A percentile compares a stretch with the other conserved stretches of the same genome.
These are phyloP conservation scores for Cyanocitta stelleri DNA, from an alignment of 2,113 vertebrate species.

Conservation along the genomic window DNA sequence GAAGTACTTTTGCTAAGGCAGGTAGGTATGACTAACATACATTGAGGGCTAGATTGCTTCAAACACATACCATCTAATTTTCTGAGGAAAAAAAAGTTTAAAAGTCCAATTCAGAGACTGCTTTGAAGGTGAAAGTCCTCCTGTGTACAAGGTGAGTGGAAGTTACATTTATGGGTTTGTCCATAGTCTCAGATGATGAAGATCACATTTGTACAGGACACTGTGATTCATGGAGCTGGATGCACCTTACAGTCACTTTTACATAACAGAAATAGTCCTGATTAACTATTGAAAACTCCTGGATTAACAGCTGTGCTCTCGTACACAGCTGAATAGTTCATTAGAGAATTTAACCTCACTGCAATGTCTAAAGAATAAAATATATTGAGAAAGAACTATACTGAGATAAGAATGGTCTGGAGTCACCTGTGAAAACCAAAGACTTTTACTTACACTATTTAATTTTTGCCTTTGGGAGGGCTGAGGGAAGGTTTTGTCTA, in stretches of 20 bases:
- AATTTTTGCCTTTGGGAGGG: not conserved
- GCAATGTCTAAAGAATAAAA: not conserved
- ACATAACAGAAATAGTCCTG: not conserved
- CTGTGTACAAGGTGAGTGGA: not conserved
- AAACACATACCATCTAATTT: not conserved
- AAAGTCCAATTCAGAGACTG: not conserved
- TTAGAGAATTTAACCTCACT: not conserved
- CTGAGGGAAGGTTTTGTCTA: not conserved
- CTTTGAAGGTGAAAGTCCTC: not conserved
- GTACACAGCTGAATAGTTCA: not conserved
- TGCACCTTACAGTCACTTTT: not conserved
- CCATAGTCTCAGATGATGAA: not conserved
- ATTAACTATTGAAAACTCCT: constrained; percentile 2
- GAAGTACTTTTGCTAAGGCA: not conserved
- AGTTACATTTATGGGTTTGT: not conserved
- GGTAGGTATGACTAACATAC: not conserved
- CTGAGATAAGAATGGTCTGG: not conserved
- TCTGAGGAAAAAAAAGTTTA: not conserved
- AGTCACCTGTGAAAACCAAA: not conserved
- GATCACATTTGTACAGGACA: not conserved
- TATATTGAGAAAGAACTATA: not conserved
- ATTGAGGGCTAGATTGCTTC: not conserved
- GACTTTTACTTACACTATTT: not conserved
- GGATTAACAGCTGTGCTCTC: constrained; percentile 14
- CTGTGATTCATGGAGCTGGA: not conserved